Base-by-base conservation (phyloP, 1,140 invertebrate genomes). In the Drosophila miranda region DNA sequence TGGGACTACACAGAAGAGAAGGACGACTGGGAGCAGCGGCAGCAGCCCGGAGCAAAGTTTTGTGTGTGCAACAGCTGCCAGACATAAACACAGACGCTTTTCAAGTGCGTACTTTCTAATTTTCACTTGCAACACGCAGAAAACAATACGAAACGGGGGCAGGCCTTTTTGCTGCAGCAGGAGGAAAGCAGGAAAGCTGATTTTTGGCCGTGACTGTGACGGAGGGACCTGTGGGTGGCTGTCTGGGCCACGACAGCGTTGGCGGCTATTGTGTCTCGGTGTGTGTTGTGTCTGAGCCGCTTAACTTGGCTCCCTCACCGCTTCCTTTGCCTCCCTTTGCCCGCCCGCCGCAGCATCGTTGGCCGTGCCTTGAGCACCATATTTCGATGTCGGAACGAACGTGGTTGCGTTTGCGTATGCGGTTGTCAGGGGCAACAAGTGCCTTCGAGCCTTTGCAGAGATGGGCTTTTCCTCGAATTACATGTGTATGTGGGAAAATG, bases 51-150 rank as follows among this genome's bases (percentile, higher is more conserved):
- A 42, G 64, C 16, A 11, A 14, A 13, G 19, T 8, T 44, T 46
- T 44, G 45, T 61, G 53, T 73, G 62, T 74, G 62, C 62, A 75
- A 57, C 79, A 64, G 57, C 52, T 76, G 71, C 59, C 63, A 84
- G 81, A 84, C 80, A 73, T 77, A 76, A 86, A 79, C 82, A 86
- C 69, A 84, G 80, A 81, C 82, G 77, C 59, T 81, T 81, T 81
- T 81, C 73, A 70, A 87, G 82, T 84, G 81, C 82, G 81, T 84
- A 84, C 81, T 84, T 84, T 84, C 81, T 86, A 84, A 84, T 84
- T 86, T 84, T 74, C 81, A 74, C 82, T 68, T 86, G 77, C 77
- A 87, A 77, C 81, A 86, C 75, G 76, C 81, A 79, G 81, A 75
- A 70, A 43, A 72, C 55, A 75, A 56, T 79, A 54, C 52, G 4